Conservation (phyloP, 1,140 invertebrate genomes). For the Drosophila biarmipes region DNA sequence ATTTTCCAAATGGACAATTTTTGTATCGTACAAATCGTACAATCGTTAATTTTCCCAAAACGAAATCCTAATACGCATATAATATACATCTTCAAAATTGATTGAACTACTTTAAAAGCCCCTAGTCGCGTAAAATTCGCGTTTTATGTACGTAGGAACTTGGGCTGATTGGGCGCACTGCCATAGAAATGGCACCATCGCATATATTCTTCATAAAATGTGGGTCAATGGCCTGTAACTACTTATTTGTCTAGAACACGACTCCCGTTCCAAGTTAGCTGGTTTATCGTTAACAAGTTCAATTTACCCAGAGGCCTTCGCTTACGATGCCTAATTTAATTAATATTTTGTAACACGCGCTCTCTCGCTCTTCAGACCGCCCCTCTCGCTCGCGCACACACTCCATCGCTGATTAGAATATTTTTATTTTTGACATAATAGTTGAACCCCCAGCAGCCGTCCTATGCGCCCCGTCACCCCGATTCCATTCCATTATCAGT, state of each 20-base stretch:
- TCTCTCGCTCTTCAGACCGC: slow-evolving; percentile 8
- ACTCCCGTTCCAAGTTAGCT: background rate
- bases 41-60: too few species aligned
- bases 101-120: too few species aligned
- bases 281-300: background rate
- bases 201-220: too few species aligned
- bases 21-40: too few species aligned
- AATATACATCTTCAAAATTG: too few species aligned
- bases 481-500: slow-evolving; percentile 23
- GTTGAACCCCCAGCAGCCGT: slow-evolving; percentile 13
- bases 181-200: too few species aligned
- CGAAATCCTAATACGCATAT: too few species aligned
- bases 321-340: slow-evolving; percentile 20
- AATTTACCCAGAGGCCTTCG: slow-evolving; percentile 3
- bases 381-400: background rate
- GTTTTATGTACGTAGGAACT: too few species aligned
- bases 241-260: background rate
- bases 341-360: slow-evolving; percentile 15
- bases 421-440: slow-evolving; percentile 39
- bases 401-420: slow-evolving; percentile 12
- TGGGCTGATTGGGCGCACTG: too few species aligned
- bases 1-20: too few species aligned
- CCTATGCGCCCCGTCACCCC: background rate
- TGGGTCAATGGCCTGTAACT: too few species aligned
- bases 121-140: too few species aligned